phyloP scores from a whole-genome alignment of 2,888 invertebrate genomes.

The Spilosoma lubricipeda region DNA sequence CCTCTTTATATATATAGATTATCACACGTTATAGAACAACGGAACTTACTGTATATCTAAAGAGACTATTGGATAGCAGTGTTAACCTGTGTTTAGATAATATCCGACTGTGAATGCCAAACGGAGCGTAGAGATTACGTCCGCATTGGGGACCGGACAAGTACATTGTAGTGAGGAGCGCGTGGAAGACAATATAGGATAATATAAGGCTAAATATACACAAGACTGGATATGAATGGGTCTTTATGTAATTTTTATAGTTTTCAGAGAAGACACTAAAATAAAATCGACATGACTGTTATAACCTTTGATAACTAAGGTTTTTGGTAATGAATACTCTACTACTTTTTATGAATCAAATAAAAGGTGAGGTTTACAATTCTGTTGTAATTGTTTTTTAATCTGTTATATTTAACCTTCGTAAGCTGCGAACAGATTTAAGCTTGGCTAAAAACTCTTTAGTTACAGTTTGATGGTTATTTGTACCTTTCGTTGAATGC shows the following conservation, averaged over 20 bases:
- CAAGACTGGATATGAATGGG: not conserved
- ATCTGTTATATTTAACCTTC: too few relatives aligned
- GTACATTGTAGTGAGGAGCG: constrained; percentile 7
- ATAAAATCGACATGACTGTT: not conserved
- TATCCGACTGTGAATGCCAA: constrained; percentile 19
- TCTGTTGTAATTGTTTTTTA: too few relatives aligned
- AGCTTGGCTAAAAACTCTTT: too few relatives aligned
- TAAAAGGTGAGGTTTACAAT: too few relatives aligned
- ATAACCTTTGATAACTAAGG: too few relatives aligned
- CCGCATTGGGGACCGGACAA: not conserved
- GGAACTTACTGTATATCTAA: not conserved
- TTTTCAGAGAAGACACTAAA: not conserved
- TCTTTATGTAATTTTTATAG: not conserved
- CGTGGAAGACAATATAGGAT: not conserved
- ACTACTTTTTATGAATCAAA: too few relatives aligned
- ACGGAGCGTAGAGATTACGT: constrained; percentile 18
- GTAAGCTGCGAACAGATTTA: too few relatives aligned
- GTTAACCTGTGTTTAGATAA: constrained; percentile 26
- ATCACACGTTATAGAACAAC: not conserved
- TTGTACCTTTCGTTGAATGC: too few relatives aligned
- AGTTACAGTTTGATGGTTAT: too few relatives aligned
- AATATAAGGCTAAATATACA: not conserved
- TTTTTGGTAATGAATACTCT: too few relatives aligned
- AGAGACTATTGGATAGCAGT: constrained; percentile 8
- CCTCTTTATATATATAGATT: not conserved